phyloP scores from a whole-genome alignment of 92 coral and sea anemone genomes.

The Paramuricea clavata region DNA sequence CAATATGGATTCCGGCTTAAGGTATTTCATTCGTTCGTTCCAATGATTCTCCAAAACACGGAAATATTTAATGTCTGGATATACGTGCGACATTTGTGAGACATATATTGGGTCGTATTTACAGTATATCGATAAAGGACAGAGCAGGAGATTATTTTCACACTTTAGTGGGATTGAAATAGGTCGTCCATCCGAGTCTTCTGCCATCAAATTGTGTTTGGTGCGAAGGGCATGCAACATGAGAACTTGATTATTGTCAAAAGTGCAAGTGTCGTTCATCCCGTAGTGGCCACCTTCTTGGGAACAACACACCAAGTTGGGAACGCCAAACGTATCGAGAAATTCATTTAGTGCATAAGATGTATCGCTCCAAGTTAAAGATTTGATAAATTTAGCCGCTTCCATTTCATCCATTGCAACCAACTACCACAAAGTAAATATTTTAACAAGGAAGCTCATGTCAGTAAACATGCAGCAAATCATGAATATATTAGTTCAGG shows the following conservation, averaged over 20 bases:
- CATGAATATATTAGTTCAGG: too few species aligned
- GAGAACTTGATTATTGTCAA: not conserved
- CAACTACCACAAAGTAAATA: too few species aligned
- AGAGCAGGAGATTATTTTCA: not conserved
- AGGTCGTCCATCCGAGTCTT: not conserved
- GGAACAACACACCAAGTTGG: not conserved
- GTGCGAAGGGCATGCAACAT: not conserved
- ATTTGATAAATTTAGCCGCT: not conserved
- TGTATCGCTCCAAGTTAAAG: not conserved
- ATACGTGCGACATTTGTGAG: not conserved
- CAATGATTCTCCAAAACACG: not conserved
- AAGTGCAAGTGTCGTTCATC: not conserved
- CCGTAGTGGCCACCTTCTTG: constrained; percentile 5
- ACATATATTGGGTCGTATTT: not conserved
- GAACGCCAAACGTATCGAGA: not conserved
- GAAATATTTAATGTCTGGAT: not conserved
- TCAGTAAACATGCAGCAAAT: too few species aligned
- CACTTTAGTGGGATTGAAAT: not conserved
- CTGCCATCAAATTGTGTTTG: not conserved
- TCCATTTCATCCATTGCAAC: not conserved
- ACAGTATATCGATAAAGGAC: not conserved
- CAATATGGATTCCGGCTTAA: too few species aligned
- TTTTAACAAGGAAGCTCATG: too few species aligned
- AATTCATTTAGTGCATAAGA: not conserved
- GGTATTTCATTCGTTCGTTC: too few species aligned